These are phyloP conservation scores for Galleria mellonella DNA, from an alignment of 1,140 invertebrate species.

Conservation along the genomic window DNA sequence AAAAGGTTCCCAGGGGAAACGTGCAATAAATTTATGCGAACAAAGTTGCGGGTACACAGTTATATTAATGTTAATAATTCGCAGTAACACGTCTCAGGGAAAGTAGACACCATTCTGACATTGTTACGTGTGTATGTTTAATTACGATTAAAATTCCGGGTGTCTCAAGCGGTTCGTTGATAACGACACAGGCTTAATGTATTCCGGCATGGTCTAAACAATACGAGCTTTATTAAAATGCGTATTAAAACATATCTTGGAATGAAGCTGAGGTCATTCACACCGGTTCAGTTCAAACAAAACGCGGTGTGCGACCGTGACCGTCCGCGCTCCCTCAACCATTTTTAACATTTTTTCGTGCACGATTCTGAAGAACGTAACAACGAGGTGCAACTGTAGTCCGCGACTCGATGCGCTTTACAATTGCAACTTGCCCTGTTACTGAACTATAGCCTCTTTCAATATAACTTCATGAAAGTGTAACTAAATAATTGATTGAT, in stretches of 20 bases:
- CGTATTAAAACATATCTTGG: constrained; percentile 59
- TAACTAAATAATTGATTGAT: too few species aligned
- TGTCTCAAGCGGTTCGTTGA: constrained; percentile 7
- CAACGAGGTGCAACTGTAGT: too few species aligned
- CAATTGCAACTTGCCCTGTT: too few species aligned
- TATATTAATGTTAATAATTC: too few species aligned
- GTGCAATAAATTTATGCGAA: too few species aligned
- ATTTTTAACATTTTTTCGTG: constrained; percentile 27
- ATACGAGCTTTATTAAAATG: constrained; percentile 63
- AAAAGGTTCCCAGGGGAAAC: too few species aligned
- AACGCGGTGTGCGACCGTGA: constrained; percentile 40
- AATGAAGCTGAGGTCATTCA: constrained; percentile 53
- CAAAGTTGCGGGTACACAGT: too few species aligned
- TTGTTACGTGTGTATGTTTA: constrained; percentile 11
- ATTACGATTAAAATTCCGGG: constrained; percentile 17
- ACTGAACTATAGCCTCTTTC: too few species aligned
- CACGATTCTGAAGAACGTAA: constrained; percentile 9
- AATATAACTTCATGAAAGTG: too few species aligned
- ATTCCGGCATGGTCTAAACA: constrained; percentile 54
- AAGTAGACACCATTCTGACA: constrained; percentile 5
- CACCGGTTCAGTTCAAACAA: constrained; percentile 32
- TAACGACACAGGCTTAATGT: constrained; percentile 39
- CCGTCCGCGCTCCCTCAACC: constrained; percentile 28
- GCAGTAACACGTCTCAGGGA: constrained; percentile 4
- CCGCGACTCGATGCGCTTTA: too few species aligned